Evolutionary conservation across 2,797 vertebrate species (phyloP), one percentile per base, ranked within the genome.

Genomic region (Okamejei kenojei): DNA sequence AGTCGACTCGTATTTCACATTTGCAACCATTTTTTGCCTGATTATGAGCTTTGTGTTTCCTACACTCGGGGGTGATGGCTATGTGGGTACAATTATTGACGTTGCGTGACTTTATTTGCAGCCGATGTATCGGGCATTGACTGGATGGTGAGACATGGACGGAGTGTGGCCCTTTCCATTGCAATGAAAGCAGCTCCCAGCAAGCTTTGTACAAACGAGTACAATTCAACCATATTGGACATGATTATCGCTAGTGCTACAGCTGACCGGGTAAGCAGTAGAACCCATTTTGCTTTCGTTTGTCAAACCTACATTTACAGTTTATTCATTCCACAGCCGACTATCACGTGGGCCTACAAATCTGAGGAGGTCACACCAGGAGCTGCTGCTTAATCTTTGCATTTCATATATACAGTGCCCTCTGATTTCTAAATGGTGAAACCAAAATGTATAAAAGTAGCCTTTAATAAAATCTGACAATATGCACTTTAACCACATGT

Each of bases 71-170:
- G 11, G 17, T 68, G 23, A 9, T 26, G 61, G 81, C 5, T 84
- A 26, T 15, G 26, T 29, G 5, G 58, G n/a, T 58, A 71, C 2
- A 78, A 58, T 54, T 65, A 78, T 45, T 93, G 73, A 65, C 8
- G 7, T 84, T 94, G 63, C n/a, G 0, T 94, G 82, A 94, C 90
- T 76, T 93, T 76, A 68, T 73, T 79, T 94, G 26, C 92, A 99
- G 98, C 98, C 79, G 98, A 99, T 0, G 93, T 98, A 93, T 99
- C 98, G 0, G 98, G 98, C 81, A 97, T 99, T 26, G 99, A 99
- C 96, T 99, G 99, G 99, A 99, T 99, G 99, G 98, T 99, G 94
- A 97, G 99, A 93, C 98, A 99, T 0, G 99, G 99, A 1, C 97
- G 98, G 1, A 98, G 98, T 96, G 94, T 99, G 96, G 98, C 99